Conservation (phyloP, 1,140 invertebrate genomes). For the Tenebrio molitor region DNA sequence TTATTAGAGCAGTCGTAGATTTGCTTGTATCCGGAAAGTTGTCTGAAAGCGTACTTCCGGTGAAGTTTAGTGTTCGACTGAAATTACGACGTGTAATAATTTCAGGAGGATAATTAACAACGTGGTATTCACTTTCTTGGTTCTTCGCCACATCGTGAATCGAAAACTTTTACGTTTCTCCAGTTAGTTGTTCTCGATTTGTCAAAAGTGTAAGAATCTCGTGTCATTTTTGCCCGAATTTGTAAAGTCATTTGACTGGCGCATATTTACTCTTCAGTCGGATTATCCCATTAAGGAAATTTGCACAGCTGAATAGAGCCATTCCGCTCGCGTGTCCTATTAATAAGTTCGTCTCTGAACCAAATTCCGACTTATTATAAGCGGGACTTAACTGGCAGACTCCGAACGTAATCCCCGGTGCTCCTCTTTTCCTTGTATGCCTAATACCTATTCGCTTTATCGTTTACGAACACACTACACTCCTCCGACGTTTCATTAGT, state of each 20-base stretch:
- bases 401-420: neutral
- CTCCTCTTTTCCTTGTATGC: neutral
- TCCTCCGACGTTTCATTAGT: too few species aligned
- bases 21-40: slow-evolving; percentile 1
- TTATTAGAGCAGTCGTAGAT: slow-evolving; percentile 5
- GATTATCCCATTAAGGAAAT: neutral
- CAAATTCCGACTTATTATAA: neutral
- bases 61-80: neutral
- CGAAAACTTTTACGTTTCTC: too few species aligned
- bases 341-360: neutral
- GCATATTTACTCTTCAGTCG: neutral
- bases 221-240: too few species aligned
- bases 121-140: neutral
- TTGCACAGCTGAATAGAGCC: neutral
- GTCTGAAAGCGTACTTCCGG: slow-evolving; percentile 5
- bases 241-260: too few species aligned
- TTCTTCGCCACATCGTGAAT: too few species aligned
- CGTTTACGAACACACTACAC: neutral
- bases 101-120: neutral
- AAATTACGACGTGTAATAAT: slow-evolving; percentile 8
- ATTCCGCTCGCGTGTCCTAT: neutral
- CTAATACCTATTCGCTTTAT: slow-evolving; percentile 8
- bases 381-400: neutral
- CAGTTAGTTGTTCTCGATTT: too few species aligned
- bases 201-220: too few species aligned